Conservation (phyloP, 2,797 vertebrate genomes). For the Hypotaenidia okinawae region DNA sequence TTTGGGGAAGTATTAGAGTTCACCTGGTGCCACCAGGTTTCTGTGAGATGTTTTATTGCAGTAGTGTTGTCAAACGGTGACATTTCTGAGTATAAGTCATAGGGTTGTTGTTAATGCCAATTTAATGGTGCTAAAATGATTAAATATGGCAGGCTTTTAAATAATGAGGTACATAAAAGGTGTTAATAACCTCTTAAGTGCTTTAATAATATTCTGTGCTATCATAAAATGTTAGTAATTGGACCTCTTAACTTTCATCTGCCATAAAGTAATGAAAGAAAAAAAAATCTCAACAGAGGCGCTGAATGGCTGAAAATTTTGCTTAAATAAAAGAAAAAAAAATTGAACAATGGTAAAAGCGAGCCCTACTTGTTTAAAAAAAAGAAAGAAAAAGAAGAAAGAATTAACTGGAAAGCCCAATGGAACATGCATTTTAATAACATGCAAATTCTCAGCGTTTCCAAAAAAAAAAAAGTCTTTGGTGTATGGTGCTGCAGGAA, state of each 20-base stretch:
- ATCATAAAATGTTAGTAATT: constrained; percentile 78
- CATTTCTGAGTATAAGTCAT: constrained; percentile 64
- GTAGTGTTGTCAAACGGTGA: constrained; percentile 69
- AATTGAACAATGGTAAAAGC: constrained; percentile 13
- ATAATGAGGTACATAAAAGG: constrained; percentile 80
- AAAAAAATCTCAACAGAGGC: constrained; percentile 48
- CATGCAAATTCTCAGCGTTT: constrained; percentile 34
- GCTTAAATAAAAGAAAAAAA: constrained; percentile 48
- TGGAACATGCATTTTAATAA: constrained; percentile 36
- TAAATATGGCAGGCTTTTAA: constrained; percentile 76
- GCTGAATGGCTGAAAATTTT: constrained; percentile 55
- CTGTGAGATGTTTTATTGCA: constrained; percentile 52
- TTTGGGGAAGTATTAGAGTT: background rate
- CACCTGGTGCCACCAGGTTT: constrained; percentile 38
- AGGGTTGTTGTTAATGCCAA: constrained; percentile 77
- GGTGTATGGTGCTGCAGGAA: background rate
- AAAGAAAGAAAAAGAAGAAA: background rate
- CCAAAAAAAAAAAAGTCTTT: background rate
- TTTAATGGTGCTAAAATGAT: constrained; percentile 80
- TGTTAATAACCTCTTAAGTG: constrained; percentile 82
- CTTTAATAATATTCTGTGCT: constrained; percentile 76
- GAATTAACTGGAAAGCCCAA: constrained; percentile 11
- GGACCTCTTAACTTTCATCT: constrained; percentile 75
- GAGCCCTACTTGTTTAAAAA: background rate
- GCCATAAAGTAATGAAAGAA: constrained; percentile 72